Conservation (phyloP, 2,797 vertebrate genomes). For the Telmatherina bonti region DNA sequence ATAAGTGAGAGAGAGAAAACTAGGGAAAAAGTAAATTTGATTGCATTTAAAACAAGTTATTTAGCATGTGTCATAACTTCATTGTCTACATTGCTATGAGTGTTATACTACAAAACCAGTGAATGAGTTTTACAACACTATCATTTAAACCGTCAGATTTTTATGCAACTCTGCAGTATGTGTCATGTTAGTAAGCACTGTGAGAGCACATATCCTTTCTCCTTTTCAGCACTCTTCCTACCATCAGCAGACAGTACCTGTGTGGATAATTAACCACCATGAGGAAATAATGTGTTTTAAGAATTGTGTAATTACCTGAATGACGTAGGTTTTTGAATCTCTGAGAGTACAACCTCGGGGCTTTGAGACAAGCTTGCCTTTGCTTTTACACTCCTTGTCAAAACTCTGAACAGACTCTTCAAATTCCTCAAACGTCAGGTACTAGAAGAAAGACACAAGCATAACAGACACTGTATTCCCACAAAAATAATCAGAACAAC, state of each 20-base stretch:
- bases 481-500: neutral
- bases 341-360: constrained; percentile 69
- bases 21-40: neutral
- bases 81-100: neutral
- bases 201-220: neutral
- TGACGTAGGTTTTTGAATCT: constrained; percentile 79
- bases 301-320: constrained; percentile 84
- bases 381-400: constrained; percentile 91
- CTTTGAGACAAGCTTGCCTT: constrained; percentile 89
- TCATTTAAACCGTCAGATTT: neutral
- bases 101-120: neutral
- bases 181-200: neutral
- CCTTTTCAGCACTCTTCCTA: neutral
- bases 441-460: constrained; percentile 78
- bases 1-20: no score
- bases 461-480: neutral
- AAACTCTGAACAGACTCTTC: constrained; percentile 90
- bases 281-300: neutral
- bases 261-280: constrained; percentile 6
- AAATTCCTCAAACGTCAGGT: constrained; percentile 92
- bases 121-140: neutral
- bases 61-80: neutral
- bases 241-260: neutral
- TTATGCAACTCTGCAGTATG: neutral
- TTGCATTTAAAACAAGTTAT: neutral